Conservation (phyloP, 2,888 invertebrate species). For the Oxycera nigricornis region DNA sequence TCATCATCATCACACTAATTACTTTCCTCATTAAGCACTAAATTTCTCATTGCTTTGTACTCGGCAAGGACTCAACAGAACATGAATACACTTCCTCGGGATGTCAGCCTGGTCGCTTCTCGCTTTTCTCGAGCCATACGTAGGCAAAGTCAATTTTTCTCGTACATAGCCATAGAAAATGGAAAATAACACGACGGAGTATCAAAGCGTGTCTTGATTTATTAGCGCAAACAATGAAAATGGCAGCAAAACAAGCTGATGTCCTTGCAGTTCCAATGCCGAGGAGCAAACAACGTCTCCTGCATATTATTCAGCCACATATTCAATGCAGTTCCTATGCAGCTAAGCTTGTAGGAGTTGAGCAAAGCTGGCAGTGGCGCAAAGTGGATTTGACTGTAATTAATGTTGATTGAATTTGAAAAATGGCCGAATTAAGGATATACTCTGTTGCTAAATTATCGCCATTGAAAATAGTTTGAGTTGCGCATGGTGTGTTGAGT, state of each 20-base stretch:
- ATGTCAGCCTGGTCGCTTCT: background rate
- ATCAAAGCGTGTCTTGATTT: background rate
- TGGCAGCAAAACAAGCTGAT: constrained; percentile 6
- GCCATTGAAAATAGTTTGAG: too few relatives aligned
- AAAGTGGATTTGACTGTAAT: background rate
- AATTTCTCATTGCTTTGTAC: background rate
- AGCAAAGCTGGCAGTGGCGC: background rate
- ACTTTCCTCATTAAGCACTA: constrained; percentile 6
- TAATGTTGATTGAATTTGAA: constrained; percentile 25
- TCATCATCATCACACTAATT: background rate
- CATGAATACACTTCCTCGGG: background rate
- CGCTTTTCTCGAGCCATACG: background rate
- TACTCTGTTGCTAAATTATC: background rate
- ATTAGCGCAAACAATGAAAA: background rate
- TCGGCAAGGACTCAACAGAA: background rate
- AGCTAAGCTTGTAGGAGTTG: background rate
- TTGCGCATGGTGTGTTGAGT: too few relatives aligned
- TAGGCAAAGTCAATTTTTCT: background rate
- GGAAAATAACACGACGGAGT: background rate
- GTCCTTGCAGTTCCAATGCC: background rate
- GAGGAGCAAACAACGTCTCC: background rate
- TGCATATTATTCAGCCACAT: too few relatives aligned
- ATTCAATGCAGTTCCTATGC: background rate
- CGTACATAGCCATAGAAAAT: background rate
- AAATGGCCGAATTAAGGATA: constrained; percentile 2